Percentiles rank a stretch among this genome's conserved stretches.
These are phyloP conservation scores for Neolamprologus sp. DNA, from an alignment of 2,113 vertebrate species.

Conservation along the genomic window DNA sequence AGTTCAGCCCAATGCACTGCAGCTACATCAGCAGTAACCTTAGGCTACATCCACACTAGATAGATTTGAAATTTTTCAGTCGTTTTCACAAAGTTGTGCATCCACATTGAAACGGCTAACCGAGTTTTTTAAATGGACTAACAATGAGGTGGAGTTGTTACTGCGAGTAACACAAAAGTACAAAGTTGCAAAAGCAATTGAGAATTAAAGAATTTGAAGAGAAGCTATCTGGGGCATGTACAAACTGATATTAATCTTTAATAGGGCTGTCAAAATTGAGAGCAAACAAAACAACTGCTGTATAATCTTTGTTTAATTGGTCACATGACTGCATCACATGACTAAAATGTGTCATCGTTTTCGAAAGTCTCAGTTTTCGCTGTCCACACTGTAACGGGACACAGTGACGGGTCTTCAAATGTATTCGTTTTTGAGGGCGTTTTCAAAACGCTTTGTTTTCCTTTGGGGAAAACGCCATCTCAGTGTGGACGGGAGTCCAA, in stretches of 20 bases:
- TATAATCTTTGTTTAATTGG: too few relatives aligned
- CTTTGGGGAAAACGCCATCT: background rate
- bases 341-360: background rate
- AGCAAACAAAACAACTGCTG: too few relatives aligned
- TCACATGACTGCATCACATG: too few relatives aligned
- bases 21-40: constrained; percentile 31
- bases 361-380: background rate
- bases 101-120: background rate
- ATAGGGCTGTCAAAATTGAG: background rate
- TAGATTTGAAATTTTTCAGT: background rate
- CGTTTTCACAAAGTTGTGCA: rapidly evolving
- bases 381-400: background rate
- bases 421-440: background rate
- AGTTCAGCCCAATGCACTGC: constrained; percentile 3
- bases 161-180: background rate
- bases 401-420: background rate
- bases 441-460: background rate
- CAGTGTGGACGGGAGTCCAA: background rate
- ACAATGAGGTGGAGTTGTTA: background rate
- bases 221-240: background rate
- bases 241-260: background rate
- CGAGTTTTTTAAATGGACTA: background rate
- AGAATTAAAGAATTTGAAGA: background rate
- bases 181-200: background rate
- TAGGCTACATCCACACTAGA: background rate